Evolutionary conservation across 1,140 invertebrate genomes (phyloP), one percentile per base, ranked within the genome.

Genomic region (Chymomyza costata): DNA sequence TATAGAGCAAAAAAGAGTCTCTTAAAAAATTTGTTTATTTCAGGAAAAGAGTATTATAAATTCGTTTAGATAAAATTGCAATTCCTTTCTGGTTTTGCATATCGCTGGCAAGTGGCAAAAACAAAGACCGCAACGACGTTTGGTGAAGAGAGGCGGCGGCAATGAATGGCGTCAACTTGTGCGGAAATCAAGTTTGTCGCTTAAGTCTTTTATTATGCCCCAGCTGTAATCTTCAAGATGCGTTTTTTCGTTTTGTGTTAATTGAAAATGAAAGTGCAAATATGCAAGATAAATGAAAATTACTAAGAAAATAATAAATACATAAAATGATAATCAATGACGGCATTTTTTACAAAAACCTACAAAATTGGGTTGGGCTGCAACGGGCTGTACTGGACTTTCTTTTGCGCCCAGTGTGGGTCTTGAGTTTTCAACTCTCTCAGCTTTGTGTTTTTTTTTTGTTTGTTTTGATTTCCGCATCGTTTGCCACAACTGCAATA

Each of bases 181-280:
- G n/a, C 31, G 15, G 47, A 52, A 52, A 56, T 47, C 65, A 44
- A 67, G 69, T 70, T 70, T 51, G 63, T 62, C 49, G 55, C 63
- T 60, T 60, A 54, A 57, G 65, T 74, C 63, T 66, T 78, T 78
- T 53, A 49, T 62, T 78, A 41, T 25, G 21, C 3, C 21, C 21
- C 21, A 25, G 8, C 21, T 25, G 21, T 25, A n/a, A n/a, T n/a
- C n/a, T n/a, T n/a, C n/a, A n/a, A n/a, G n/a, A n/a, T n/a, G n/a
- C n/a, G n/a, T n/a, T n/a, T n/a, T n/a, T n/a, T n/a, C n/a, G n/a
- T 13, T n/a, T 25, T 21, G 43, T 37, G 59, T 66, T 74, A 64
- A 81, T 82, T 74, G 76, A 81, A 81, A 81, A 74, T 53, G 74
- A 81, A 81, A 81, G 76, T 70, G 61, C 63, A 74, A 82, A 70